Evolutionary conservation across 64 coral and sea anemone species (phyloP).

Genomic region (Montipora sp.): DNA sequence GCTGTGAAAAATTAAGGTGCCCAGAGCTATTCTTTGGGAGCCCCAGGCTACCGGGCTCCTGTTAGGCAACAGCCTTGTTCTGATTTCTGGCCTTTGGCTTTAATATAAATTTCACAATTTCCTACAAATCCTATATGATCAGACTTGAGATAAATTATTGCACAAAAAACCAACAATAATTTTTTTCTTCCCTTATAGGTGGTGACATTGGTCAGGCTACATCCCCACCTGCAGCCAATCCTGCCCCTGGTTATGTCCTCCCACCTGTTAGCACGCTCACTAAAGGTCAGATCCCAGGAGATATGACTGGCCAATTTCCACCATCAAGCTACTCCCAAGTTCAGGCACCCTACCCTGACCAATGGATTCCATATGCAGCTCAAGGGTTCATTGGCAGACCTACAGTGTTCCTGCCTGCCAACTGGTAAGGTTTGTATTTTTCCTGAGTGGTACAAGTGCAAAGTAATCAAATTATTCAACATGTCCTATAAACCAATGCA

Average conservation of each 20-base stretch:
- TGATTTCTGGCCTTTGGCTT: too few relatives aligned
- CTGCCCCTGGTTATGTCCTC: slow-evolving; percentile 86
- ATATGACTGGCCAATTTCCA: slow-evolving; percentile 81
- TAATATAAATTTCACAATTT: too few relatives aligned
- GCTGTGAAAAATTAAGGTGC: too few relatives aligned
- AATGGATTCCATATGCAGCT: slow-evolving; percentile 87
- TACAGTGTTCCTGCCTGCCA: slow-evolving; percentile 86
- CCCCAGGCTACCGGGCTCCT: too few relatives aligned
- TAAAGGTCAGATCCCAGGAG: slow-evolving; percentile 74
- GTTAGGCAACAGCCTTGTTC: too few relatives aligned
- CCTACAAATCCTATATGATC: too few relatives aligned
- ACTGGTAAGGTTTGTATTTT: slow-evolving; percentile 65
- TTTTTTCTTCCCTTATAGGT: slow-evolving; percentile 5
- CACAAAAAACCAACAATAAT: too few relatives aligned
- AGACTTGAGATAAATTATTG: too few relatives aligned
- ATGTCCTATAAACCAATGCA: too few relatives aligned
- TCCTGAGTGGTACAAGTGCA: neutral
- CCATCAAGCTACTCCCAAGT: slow-evolving; percentile 81
- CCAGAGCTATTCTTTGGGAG: too few relatives aligned
- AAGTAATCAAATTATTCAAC: neutral
- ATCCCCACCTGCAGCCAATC: slow-evolving; percentile 88
- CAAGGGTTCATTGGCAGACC: slow-evolving; percentile 92
- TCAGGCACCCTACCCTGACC: slow-evolving; percentile 73
- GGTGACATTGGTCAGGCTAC: slow-evolving; percentile 74
- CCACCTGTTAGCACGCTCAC: slow-evolving; percentile 85